Percentiles rank a stretch among this genome's conserved stretches.
These are phyloP conservation scores for Chrysodeixis includens DNA, from an alignment of 2,888 invertebrate species.

Conservation along the genomic window DNA sequence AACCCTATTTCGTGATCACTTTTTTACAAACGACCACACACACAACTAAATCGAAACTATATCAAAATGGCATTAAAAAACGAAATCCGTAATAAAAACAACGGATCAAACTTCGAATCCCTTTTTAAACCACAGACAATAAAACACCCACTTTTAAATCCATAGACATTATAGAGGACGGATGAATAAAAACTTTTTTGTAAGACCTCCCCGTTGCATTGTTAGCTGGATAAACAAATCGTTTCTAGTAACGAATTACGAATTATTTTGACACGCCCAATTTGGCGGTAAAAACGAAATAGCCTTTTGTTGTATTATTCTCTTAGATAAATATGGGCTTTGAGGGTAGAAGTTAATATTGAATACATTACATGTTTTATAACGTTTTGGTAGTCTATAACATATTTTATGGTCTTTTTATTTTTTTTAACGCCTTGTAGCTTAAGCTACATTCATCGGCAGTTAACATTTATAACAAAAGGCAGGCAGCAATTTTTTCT, in stretches of 20 bases:
- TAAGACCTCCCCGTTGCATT: constrained; percentile 43
- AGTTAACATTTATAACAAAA: too few species aligned
- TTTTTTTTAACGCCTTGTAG: neutral
- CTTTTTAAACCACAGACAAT: constrained; percentile 56
- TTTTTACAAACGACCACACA: neutral
- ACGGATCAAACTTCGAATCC: constrained; percentile 12
- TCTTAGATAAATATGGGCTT: constrained; percentile 61
- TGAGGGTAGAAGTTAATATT: constrained; percentile 56
- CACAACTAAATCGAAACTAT: constrained; percentile 22
- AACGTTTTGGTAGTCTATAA: neutral
- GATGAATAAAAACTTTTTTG: constrained; percentile 33
- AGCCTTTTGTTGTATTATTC: constrained; percentile 65
- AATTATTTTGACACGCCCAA: constrained; percentile 63
- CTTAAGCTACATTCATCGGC: too few species aligned
- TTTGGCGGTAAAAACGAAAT: constrained; percentile 64
- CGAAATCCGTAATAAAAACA: constrained; percentile 35
- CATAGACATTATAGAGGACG: constrained; percentile 35
- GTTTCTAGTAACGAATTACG: constrained; percentile 49
- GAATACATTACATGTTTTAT: constrained; percentile 20
- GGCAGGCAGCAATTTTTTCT: too few species aligned
- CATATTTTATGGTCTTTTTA: neutral
- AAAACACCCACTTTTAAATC: constrained; percentile 45
- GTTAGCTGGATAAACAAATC: constrained; percentile 46
- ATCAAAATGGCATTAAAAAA: constrained; percentile 34
- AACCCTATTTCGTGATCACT: too few species aligned